Conservation (phyloP, 2,113 vertebrate genomes). For the Haplochromis vanheusdeni region DNA sequence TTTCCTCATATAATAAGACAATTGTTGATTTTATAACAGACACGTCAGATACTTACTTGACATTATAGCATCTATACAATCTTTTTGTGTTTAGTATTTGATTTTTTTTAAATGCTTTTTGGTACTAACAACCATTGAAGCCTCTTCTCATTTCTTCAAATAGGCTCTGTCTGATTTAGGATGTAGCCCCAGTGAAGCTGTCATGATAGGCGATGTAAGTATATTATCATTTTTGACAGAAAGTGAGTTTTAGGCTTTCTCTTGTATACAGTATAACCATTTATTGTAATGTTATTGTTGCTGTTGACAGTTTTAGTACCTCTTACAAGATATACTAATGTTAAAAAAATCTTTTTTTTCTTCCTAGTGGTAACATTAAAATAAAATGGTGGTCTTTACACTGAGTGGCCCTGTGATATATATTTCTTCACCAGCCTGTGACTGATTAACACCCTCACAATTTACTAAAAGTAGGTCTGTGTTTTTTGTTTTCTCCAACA, state of each 20-base stretch:
- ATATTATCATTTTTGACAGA: background rate
- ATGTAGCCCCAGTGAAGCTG: slow-evolving; percentile 80
- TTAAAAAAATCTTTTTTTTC: background rate
- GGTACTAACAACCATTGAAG: background rate
- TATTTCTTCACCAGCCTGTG: background rate
- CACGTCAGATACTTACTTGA: background rate
- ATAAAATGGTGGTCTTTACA: background rate
- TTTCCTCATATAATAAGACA: background rate
- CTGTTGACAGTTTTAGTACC: background rate
- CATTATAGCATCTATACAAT: background rate
- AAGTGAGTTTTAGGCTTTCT: background rate
- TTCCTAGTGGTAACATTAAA: background rate
- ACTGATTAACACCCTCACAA: background rate
- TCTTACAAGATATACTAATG: background rate
- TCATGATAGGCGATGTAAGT: slow-evolving; percentile 97
- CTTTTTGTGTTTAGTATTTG: background rate
- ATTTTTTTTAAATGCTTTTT: background rate
- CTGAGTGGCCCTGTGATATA: background rate
- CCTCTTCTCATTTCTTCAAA: background rate
- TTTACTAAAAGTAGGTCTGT: background rate
- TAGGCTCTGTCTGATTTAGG: slow-evolving; percentile 58
- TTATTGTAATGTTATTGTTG: background rate
- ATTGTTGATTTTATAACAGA: background rate
- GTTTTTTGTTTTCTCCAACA: slow-evolving; percentile 31
- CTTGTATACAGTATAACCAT: background rate